These are phyloP conservation scores for Acanthosepion pharaonis DNA, from an alignment of 2,888 invertebrate species.

Conservation along the genomic window DNA sequence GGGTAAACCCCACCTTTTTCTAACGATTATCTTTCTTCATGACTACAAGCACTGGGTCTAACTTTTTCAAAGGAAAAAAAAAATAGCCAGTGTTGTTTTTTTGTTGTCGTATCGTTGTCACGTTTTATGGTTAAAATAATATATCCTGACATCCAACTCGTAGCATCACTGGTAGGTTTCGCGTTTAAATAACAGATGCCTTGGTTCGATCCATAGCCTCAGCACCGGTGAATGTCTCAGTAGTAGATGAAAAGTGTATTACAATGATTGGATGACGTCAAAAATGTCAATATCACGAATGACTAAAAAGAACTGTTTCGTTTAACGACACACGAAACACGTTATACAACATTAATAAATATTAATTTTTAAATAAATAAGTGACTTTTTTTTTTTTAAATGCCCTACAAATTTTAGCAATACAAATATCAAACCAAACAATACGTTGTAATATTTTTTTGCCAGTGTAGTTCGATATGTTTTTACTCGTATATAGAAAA, in stretches of 20 bases:
- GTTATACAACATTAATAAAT: background rate
- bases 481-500: background rate
- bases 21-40: slow-evolving; percentile 9
- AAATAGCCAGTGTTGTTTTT: background rate
- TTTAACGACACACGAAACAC: background rate
- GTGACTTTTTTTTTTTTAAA: background rate
- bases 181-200: background rate
- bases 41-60: background rate
- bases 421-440: no score
- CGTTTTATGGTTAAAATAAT: background rate
- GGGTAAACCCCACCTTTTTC: background rate
- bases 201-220: background rate
- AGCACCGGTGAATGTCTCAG: background rate
- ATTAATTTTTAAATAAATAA: background rate
- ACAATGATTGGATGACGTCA: no score
- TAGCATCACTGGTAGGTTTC: background rate
- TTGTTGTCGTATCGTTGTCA: background rate
- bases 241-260: background rate
- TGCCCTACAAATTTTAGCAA: background rate
- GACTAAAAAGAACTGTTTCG: background rate
- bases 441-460: background rate
- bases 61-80: background rate
- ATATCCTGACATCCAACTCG: background rate
- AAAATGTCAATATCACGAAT: background rate
- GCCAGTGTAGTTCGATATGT: background rate